A percentile compares a stretch with the other conserved stretches of the same genome.
Conservation (phyloP, 2,113 vertebrate genomes). For the Camelus dromedarius region DNA sequence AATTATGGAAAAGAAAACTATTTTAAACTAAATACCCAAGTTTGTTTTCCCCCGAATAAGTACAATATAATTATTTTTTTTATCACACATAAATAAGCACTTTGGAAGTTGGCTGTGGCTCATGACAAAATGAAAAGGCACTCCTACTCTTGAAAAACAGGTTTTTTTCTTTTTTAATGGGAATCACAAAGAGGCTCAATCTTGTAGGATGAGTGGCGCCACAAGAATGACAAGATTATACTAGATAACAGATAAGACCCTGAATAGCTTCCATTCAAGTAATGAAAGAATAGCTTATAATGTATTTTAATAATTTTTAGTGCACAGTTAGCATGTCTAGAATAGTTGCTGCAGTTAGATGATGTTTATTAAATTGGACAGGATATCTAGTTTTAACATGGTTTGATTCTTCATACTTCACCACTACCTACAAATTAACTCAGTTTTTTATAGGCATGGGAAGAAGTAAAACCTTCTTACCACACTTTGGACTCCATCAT, state of each 20-base stretch:
- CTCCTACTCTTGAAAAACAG: constrained; percentile 52
- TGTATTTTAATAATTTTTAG: background rate
- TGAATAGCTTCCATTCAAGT: constrained; percentile 34
- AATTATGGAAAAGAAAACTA: background rate
- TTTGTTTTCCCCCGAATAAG: background rate
- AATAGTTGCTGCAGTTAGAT: background rate
- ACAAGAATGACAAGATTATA: background rate
- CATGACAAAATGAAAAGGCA: background rate
- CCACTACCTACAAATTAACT: background rate
- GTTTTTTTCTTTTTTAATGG: constrained; percentile 64
- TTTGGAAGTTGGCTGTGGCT: background rate
- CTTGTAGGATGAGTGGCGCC: background rate
- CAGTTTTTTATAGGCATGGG: background rate
- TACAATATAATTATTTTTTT: background rate
- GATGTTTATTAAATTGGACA: background rate
- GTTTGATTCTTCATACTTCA: background rate
- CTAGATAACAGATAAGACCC: background rate
- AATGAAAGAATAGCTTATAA: background rate
- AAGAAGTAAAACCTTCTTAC: background rate
- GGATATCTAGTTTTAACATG: background rate
- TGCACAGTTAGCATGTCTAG: background rate
- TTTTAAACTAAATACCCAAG: background rate
- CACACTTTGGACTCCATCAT: background rate
- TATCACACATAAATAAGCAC: background rate
- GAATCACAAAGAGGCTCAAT: background rate